Base-by-base conservation (phyloP, 2,113 vertebrate species). In the Romanogobio albipinnatus region DNA sequence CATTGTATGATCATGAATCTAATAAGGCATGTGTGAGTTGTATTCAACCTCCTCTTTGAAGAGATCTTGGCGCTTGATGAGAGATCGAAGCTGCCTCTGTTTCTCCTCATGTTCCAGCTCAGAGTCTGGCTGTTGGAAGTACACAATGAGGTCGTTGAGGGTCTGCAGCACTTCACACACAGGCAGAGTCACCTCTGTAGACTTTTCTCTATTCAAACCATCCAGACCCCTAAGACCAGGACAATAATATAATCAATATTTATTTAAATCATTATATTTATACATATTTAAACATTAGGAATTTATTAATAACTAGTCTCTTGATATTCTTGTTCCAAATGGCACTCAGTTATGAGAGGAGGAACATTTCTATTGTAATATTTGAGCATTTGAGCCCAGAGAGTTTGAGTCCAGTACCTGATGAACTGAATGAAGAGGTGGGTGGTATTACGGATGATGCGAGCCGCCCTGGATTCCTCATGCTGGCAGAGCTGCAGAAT, bases 11-110 rank as follows among this genome's bases (percentile, higher is more conserved):
- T 17, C 14, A 22, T 14, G 10, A 59, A 53, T 61, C 53, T 61
- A 29, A 19, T 2, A 29, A 49, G 22, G 2, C 4, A 36, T 10
- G 10, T 14, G 17, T 19, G 26, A 51, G 26, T 36, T 62, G 43
- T 33, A 8, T 49, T 81, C 10, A 24, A 99, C 98, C 96, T 99
- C 98, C 83, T 99, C 98, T 92, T 99, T 99, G 91, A 99, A 99
- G 86, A 99, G 96, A 86, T 99, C 98, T 90, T 99, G 98, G 29
- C 97, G 96, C 88, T 99, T 99, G 92, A 97, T 99, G 86, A 99
- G 96, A 0, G 97, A 99, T 14, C 98, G 96, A 59, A 99, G 96
- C 70, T 96, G 97, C 91, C 91, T 96, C 91, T 99, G 98, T 81
- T 98, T 99, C 90, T 97, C 96, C 92, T 99, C 98, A 0, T 99